These are phyloP conservation scores for Saxicola maurus DNA, from an alignment of 2,797 vertebrate species.

Conservation along the genomic window DNA sequence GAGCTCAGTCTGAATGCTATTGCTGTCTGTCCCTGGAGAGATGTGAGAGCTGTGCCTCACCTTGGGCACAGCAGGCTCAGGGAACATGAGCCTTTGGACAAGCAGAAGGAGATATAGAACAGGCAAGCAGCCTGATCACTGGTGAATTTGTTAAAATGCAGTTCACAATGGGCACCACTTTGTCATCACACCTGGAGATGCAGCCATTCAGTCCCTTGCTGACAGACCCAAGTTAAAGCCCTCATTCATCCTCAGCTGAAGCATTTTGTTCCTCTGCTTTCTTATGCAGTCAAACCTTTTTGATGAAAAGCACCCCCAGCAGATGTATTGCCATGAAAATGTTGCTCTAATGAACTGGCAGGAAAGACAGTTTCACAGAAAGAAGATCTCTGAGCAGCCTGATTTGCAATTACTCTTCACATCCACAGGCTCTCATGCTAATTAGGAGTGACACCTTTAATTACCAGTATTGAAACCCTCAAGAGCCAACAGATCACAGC, in stretches of 20 bases:
- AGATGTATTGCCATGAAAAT: not conserved
- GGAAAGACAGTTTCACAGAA: not conserved
- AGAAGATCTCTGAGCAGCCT: not conserved
- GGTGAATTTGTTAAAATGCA: not conserved
- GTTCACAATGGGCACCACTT: not conserved
- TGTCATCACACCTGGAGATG: not conserved
- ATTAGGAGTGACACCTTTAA: constrained; percentile 53
- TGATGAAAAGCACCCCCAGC: not conserved
- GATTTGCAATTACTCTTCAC: not conserved
- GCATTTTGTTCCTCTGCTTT: not conserved
- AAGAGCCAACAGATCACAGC: constrained; percentile 58
- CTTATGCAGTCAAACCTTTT: not conserved
- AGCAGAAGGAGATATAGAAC: not conserved
- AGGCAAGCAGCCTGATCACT: not conserved
- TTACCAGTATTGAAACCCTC: constrained; percentile 51
- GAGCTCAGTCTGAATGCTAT: not conserved
- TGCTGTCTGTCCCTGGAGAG: not conserved
- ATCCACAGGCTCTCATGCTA: not conserved
- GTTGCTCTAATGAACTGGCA: not conserved
- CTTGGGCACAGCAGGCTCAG: not conserved
- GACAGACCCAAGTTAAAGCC: not conserved
- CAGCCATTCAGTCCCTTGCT: not conserved
- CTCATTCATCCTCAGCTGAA: not conserved
- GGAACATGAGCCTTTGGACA: not conserved
- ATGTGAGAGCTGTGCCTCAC: not conserved